A percentile compares a stretch with the other conserved stretches of the same genome.
phyloP scores from a whole-genome alignment of 2,797 vertebrate species.

The Pristis pectinata region DNA sequence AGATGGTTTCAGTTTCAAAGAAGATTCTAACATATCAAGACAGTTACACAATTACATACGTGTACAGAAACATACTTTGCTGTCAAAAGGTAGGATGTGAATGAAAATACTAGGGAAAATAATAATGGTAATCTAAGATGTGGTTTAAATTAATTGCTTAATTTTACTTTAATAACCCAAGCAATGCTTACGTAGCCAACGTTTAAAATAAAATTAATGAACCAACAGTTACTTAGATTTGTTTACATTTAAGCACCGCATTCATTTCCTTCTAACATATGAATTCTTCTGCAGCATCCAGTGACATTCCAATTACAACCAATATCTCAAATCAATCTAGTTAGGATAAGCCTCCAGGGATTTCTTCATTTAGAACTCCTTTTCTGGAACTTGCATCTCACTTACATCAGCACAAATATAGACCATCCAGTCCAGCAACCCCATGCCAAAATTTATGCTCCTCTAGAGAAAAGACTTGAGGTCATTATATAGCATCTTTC shows the following conservation, averaged over 20 bases:
- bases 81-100: neutral
- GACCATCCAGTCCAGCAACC: neutral
- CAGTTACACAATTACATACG: too few relatives aligned
- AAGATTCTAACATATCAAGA: neutral
- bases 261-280: neutral
- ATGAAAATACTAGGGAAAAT: neutral
- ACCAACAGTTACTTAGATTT: neutral
- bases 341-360: neutral
- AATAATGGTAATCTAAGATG: neutral
- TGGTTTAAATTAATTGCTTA: neutral
- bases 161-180: neutral
- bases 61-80: neutral
- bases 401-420: neutral
- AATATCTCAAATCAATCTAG: neutral
- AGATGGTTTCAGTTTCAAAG: neutral
- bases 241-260: neutral
- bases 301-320: neutral
- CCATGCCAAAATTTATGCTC: neutral
- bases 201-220: neutral
- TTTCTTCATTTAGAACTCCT: neutral
- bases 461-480: too few relatives aligned
- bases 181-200: neutral
- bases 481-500: too few relatives aligned
- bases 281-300: neutral
- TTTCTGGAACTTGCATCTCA: neutral